A percentile compares a stretch with the other conserved stretches of the same genome.
These are phyloP conservation scores for Aptenodytes forsteri DNA, from an alignment of 2,113 vertebrate species.

Conservation along the genomic window DNA sequence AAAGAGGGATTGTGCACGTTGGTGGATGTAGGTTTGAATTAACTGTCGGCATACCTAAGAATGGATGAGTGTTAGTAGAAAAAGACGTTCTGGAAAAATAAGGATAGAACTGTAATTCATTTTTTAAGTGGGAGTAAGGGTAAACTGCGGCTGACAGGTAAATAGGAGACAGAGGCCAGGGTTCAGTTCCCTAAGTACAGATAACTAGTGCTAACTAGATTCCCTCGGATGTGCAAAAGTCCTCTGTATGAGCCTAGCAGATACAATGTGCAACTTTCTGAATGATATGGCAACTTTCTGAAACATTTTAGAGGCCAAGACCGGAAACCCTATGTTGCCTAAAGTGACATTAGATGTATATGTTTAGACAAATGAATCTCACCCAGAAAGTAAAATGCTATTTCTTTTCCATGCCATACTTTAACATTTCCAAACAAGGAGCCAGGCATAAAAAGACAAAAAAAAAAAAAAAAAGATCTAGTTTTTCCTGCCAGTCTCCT, in stretches of 20 bases:
- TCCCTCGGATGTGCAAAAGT: not conserved
- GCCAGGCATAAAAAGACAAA: not conserved
- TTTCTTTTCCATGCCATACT: not conserved
- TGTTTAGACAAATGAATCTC: not conserved
- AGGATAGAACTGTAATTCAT: not conserved
- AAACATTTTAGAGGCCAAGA: not conserved
- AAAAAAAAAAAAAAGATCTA: not conserved
- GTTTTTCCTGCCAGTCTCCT: not conserved
- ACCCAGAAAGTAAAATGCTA: not conserved
- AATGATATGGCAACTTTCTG: not conserved
- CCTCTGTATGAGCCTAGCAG: not conserved
- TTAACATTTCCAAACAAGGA: not conserved
- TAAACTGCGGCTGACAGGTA: not conserved
- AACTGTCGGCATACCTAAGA: fast-evolving
- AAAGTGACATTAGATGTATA: not conserved
- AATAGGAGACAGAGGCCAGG: not conserved
- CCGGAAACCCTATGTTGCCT: not conserved
- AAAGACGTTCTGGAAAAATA: not conserved
- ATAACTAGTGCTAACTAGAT: not conserved
- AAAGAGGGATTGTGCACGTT: not conserved
- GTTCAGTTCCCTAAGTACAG: not conserved
- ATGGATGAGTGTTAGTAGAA: not conserved
- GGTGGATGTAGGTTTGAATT: not conserved
- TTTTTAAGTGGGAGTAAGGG: not conserved
- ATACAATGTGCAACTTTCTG: not conserved